Evolutionary conservation across 2,888 invertebrate species (phyloP).

Genomic region (Ecdyonurus torrentis): DNA sequence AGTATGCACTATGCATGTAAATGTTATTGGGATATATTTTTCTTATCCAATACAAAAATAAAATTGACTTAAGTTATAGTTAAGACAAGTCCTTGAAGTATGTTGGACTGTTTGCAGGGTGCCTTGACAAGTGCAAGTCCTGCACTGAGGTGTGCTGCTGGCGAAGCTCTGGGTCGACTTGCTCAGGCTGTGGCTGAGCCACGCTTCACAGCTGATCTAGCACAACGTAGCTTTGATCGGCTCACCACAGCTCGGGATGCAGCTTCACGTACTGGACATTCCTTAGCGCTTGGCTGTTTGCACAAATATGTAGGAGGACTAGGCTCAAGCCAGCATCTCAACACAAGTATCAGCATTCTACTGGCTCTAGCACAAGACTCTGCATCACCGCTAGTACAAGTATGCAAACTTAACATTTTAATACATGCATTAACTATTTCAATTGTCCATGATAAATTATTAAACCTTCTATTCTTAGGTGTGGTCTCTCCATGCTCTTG

Average conservation of each 20-base stretch:
- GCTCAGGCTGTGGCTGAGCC: constrained; percentile 79
- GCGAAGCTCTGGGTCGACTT: constrained; percentile 85
- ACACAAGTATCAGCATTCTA: constrained; percentile 85
- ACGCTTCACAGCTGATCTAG: constrained; percentile 73
- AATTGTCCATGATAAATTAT: not conserved
- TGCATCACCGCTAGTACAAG: constrained; percentile 88
- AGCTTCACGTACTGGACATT: constrained; percentile 70
- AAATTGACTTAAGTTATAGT: too few relatives aligned
- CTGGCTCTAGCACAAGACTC: constrained; percentile 88
- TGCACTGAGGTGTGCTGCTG: constrained; percentile 81
- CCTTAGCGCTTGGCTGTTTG: constrained; percentile 86
- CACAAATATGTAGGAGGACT: constrained; percentile 76
- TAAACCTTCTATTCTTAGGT: constrained; percentile 45
- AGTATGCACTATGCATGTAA: too few relatives aligned
- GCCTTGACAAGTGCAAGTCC: constrained; percentile 59
- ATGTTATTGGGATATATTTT: too few relatives aligned
- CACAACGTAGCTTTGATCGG: constrained; percentile 77
- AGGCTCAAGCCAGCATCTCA: constrained; percentile 87
- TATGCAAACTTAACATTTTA: constrained; percentile 24
- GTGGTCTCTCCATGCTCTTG: constrained; percentile 92
- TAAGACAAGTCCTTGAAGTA: too few relatives aligned
- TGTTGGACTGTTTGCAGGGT: constrained; percentile 37
- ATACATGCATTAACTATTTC: not conserved
- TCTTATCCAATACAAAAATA: too few relatives aligned
- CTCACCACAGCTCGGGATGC: constrained; percentile 75